Base-by-base conservation (phyloP, 2,888 invertebrate species). In the Cheilosia urbana region DNA sequence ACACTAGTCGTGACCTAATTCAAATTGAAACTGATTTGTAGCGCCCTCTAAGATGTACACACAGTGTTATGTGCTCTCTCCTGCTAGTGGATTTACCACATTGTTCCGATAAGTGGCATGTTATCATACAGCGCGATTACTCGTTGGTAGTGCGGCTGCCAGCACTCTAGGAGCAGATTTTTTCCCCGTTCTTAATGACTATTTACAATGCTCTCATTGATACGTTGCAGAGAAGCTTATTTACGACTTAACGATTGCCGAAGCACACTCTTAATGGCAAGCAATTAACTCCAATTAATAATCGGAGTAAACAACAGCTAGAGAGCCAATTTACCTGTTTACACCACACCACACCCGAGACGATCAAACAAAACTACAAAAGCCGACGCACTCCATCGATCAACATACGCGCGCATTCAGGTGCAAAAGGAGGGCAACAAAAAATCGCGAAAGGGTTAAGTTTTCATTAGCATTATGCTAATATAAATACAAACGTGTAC, bases 401-500 rank as follows among this genome's bases (percentile, higher is more conserved):
- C 45, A 17, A 66, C 51, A 58, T 66, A 60, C 58, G 51, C 34
- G 42, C 66, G 49, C 53, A 53, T 24, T 49, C 65, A n/a, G 15
- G 9, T 49, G 65, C n/a, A 19, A 30, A 30, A 13, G 40, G 4
- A 17, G 17, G 17, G 24, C 21, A 17, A 73, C 37, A 49, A 24
- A 49, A 66, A 60, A 57, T 73, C 47, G 63, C 57, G 13, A 60
- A 79, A 80, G 73, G 80, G 73, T 80, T 73, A 51, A 68, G 49
- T 66, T 80, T 80, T 80, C 53, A 80, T 80, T 66, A 80, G 71
- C 80, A 84, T 58, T 58, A 80, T 83, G 83, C 66, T 57, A 55
- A 42, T 58, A 72, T 78, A 62, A 58, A 75, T 47, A 75, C 69
- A 51, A 63, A 65, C 65, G 66, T 66, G 79, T 80, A 84, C 79